A percentile compares a stretch with the other conserved stretches of the same genome.
Conservation (phyloP, 92 coral and sea anemone genomes). For the Diadumene lineata region DNA sequence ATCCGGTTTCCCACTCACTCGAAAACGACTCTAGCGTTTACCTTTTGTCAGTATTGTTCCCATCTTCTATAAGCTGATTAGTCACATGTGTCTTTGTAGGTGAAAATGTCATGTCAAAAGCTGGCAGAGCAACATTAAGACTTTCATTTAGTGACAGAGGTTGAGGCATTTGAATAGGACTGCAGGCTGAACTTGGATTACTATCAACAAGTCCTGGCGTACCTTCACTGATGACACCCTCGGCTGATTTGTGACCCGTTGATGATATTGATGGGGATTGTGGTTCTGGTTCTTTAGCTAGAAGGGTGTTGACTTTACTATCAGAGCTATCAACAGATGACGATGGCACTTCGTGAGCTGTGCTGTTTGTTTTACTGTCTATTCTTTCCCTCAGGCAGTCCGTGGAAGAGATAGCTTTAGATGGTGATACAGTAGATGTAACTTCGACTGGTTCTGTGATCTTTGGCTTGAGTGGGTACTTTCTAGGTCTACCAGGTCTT, state of each 20-base stretch:
- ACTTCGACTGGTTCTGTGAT: slow-evolving; percentile 25
- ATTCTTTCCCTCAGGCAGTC: background rate
- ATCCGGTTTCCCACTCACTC: too few relatives aligned
- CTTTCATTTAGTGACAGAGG: slow-evolving; percentile 39
- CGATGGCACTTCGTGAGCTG: background rate
- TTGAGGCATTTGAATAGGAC: slow-evolving; percentile 77
- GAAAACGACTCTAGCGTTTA: background rate
- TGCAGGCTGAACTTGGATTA: slow-evolving; percentile 79
- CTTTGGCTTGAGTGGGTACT: slow-evolving; percentile 37
- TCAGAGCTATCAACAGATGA: slow-evolving; percentile 54
- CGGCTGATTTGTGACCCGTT: slow-evolving; percentile 50
- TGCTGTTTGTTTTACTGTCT: background rate
- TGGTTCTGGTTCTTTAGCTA: slow-evolving; percentile 71
- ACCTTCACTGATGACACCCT: slow-evolving; percentile 40
- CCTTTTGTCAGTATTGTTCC: slow-evolving; percentile 6
- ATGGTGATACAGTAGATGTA: slow-evolving; percentile 36
- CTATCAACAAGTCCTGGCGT: slow-evolving; percentile 81
- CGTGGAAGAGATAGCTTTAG: slow-evolving; percentile 25
- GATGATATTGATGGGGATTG: slow-evolving; percentile 78
- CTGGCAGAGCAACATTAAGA: slow-evolving; percentile 61
- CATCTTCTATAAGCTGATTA: background rate
- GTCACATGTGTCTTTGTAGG: slow-evolving; percentile 38
- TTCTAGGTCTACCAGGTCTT: slow-evolving; percentile 41
- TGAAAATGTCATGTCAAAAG: slow-evolving; percentile 80
- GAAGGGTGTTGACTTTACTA: slow-evolving; percentile 74